A percentile compares a stretch with the other conserved stretches of the same genome.
These are phyloP conservation scores for Phengaris alcon DNA, from an alignment of 2,888 invertebrate species.

Conservation along the genomic window DNA sequence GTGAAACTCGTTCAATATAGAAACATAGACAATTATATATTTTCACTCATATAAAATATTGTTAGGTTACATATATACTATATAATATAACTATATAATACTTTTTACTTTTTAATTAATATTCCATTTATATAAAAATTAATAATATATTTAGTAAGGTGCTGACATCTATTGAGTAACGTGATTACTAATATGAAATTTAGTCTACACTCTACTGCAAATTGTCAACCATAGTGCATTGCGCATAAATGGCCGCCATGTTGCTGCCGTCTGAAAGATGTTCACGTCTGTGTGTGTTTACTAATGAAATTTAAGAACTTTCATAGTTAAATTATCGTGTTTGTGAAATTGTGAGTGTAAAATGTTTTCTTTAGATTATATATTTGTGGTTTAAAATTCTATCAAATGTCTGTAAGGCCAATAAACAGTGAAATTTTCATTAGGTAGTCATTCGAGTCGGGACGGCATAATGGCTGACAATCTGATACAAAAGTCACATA, in stretches of 20 bases:
- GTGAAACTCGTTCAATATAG: background rate
- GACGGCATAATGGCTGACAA: constrained; percentile 83
- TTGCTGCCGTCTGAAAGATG: constrained; percentile 80
- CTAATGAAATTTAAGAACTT: constrained; percentile 77
- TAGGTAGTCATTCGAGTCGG: constrained; percentile 79
- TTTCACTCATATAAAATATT: background rate
- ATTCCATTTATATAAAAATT: background rate
- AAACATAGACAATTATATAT: background rate
- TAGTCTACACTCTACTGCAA: constrained; percentile 72
- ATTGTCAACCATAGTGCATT: constrained; percentile 80
- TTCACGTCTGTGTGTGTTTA: constrained; percentile 80
- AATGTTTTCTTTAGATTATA: constrained; percentile 74
- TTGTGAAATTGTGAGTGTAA: constrained; percentile 79
- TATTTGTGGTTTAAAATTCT: constrained; percentile 72
- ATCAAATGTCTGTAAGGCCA: constrained; percentile 78
- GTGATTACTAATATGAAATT: constrained; percentile 49
- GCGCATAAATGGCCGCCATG: constrained; percentile 81
- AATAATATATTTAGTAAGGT: background rate
- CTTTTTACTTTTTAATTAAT: background rate
- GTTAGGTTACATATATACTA: background rate
- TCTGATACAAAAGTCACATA: constrained; percentile 81
- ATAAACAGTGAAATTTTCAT: constrained; percentile 79
- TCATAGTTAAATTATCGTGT: constrained; percentile 73
- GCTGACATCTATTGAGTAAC: constrained; percentile 54
- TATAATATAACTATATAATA: background rate